Base-by-base conservation (phyloP, 2,113 vertebrate species). In the Neogale vison region DNA sequence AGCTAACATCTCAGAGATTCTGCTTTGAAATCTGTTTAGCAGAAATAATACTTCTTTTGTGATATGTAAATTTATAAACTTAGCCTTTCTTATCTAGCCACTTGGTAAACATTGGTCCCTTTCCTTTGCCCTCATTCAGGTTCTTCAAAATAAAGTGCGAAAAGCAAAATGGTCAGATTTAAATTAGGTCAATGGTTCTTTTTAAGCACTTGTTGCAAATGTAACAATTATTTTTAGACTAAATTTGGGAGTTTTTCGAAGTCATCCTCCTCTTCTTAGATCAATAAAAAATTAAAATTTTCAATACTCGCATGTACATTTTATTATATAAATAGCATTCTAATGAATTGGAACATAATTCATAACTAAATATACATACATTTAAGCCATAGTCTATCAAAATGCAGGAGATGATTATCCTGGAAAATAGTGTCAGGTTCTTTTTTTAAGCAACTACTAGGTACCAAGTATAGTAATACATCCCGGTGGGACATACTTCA, bases 61-160 rank as follows among this genome's bases (percentile, higher is more conserved):
- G 69, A 74, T 59, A 2, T 93, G 2, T 45, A 82, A 91, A 90
- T 55, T 52, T 92, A 87, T 39, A 47, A 61, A 31, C 26, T 11
- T 24, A 83, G 26, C 47, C 9, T 74, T 63, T 77, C 14, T 74
- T 91, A 47, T 45, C 21, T 0, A 88, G 15, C 12, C 42, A 79
- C n/a, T 95, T 69, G 74, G 17, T 84, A 34, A 88, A 36, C 1
- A 88, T 50, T 50, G 5, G 12, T 52, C 85, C 88, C 3, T 89
- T 61, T 76, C 61, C 12, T 69, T 86, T 81, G 1, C 6, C 23
- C 1, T 81, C 55, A 88, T 29, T 76, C 7, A 77, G 21, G n/a
- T 52, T 92, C 31, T 20, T 95, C 67, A 92, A 82, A 95, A 89
- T 59, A 93, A 90, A 65, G 55, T 20, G 24, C 63, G 34, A 82